Base-by-base conservation (phyloP, 2,888 invertebrate genomes). In the Microctonus hyperodae region DNA sequence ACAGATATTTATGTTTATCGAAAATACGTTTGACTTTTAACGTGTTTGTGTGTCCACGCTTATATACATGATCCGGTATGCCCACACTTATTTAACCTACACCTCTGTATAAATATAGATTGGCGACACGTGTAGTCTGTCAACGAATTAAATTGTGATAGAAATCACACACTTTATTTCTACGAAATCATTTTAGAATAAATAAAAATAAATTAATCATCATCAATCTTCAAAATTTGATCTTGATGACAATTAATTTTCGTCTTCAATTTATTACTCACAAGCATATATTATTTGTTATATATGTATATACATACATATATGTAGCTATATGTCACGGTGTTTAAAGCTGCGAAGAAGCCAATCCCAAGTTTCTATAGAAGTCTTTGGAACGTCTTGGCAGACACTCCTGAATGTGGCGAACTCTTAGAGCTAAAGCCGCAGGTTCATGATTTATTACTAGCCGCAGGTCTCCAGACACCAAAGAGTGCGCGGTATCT, bases 371-470 rank as follows among this genome's bases (percentile, higher is more conserved):
- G 44, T 44, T 44, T 44, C 16, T 16, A 44, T 16, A 16, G 51
- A 25, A 51, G 23, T 51, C 13, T 51, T 3, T 7, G 44, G 7
- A 10, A n/a, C 22, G 25, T 22, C 51, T 51, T 25, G 51, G 67
- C 63, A 59, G 56, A 65, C 51, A 65, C 53, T 65, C 60, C 10
- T 51, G 58, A 11, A 69, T 70, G 16, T 20, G 16, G 44, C 16
- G 16, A 44, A 44, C 16, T 5, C 3, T 7, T 28, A 5, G 3
- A 28, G 28, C 28, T 28, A 28, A 77, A 78, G n/a, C 74, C 74
- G 77, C 70, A 75, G 77, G 76, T 75, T 74, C 76, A 75, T 78
- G 78, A 79, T 78, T 79, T 79, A 79, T 79, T 73, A 75, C 75
- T 78, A 72, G 65, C 61, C 56, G 22, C 59, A 51, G 48, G 58